Conservation (phyloP, 2,797 vertebrate genomes). For the Aratinga solstitialis region DNA sequence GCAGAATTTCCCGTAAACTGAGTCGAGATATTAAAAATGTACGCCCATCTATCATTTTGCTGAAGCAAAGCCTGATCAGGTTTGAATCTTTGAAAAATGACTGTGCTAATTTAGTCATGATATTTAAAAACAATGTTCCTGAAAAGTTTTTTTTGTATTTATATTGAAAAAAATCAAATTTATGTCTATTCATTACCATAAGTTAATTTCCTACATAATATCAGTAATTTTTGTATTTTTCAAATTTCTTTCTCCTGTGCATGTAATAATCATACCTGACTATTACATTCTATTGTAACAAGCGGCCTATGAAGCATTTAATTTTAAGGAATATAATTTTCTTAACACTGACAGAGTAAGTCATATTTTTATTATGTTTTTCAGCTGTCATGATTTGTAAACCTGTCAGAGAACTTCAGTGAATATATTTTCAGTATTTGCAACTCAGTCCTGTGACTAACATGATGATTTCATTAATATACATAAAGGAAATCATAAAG, state of each 20-base stretch:
- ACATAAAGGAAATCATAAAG: neutral
- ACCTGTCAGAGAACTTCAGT: neutral
- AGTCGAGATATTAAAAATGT: neutral
- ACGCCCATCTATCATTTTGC: neutral
- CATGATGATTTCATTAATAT: neutral
- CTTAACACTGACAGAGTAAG: neutral
- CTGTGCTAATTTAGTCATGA: neutral
- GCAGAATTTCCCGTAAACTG: neutral
- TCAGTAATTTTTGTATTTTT: neutral
- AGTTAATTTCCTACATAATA: neutral
- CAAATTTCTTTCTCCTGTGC: neutral
- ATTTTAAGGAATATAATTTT: neutral
- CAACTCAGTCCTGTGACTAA: neutral
- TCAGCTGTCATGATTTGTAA: neutral
- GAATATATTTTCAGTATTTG: neutral
- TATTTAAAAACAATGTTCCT: neutral
- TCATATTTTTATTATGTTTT: neutral
- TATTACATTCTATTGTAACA: neutral
- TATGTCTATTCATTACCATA: neutral
- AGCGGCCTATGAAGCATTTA: neutral
- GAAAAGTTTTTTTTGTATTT: neutral
- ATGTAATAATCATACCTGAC: neutral
- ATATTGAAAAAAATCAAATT: neutral
- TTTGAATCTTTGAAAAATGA: neutral
- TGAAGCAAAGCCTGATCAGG: neutral